These are phyloP conservation scores for Aporophyla nigra DNA, from an alignment of 2,888 invertebrate genomes.

Conservation along the genomic window DNA sequence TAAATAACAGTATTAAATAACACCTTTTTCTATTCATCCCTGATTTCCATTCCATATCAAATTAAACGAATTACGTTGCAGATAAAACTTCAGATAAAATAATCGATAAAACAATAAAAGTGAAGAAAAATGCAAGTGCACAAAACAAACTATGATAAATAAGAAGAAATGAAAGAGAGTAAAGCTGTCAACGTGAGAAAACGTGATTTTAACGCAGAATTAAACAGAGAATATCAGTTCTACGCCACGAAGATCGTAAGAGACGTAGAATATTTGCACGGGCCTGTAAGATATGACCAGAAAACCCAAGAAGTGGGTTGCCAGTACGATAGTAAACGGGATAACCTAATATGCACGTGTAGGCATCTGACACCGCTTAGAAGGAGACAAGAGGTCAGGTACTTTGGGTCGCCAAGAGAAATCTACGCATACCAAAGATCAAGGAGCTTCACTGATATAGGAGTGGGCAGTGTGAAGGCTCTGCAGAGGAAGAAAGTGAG, in stretches of 20 bases:
- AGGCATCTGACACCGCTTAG: conserved; percentile 59
- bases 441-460: conserved; percentile 76
- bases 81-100: conserved; percentile 2
- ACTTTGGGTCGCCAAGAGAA: conserved; percentile 70
- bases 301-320: conserved; percentile 71
- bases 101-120: conserved; percentile 53
- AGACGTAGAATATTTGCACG: conserved; percentile 39
- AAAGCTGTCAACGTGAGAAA: conserved; percentile 76
- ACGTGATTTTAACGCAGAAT: conserved; percentile 60
- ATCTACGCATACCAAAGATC: conserved; percentile 72
- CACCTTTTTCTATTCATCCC: background rate
- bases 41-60: background rate
- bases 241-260: conserved; percentile 51
- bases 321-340: conserved; percentile 74
- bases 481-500: conserved; percentile 76
- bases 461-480: conserved; percentile 78
- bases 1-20: too few species aligned
- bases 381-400: conserved; percentile 63
- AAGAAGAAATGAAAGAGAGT: conserved; percentile 79
- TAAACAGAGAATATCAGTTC: conserved; percentile 46
- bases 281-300: conserved; percentile 48
- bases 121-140: conserved; percentile 48
- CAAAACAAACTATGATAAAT: conserved; percentile 76
- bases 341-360: conserved; percentile 72
- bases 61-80: conserved; percentile 21